Evolutionary conservation across 2,113 vertebrate species (phyloP), one percentile per base, ranked within the genome.

Genomic region (Odontophorus gujanensis): DNA sequence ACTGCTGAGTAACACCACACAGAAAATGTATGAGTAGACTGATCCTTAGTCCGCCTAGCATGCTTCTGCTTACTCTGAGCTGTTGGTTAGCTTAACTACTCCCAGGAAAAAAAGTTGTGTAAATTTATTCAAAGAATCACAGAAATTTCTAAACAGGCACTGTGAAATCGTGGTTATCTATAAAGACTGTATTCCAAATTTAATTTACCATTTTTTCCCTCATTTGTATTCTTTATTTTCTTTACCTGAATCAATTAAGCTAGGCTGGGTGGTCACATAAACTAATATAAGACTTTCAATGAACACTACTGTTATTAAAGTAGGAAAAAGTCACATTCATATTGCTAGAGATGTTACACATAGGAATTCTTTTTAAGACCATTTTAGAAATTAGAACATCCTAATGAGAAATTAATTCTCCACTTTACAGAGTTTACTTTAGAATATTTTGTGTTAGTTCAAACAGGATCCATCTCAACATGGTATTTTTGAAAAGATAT

Each of bases 231-330:
- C 53, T 87, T 83, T 74, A 77, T 21, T 85, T 81, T 71, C 24
- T 71, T 90, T 78, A 72, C 22, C 58, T 76, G 87, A 89, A 95
- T 65, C 40, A 95, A 85, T 87, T 89, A 91, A 65, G 40, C 58
- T 45, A 61, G 53, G 25, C 22, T 50, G 20, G 58, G 38, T 68
- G 15, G 22, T 87, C 87, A 26, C n/a, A 69, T 62, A 82, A 94
- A 66, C 53, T 85, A 85, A 87, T 82, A 76, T 9, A 61, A 81
- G 43, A 72, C n/a, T 80, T 73, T 34, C 36, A 26, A 69, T 75
- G 91, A 91, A 87, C 57, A 6, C 5, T 53, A 10, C 40, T 87
- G 84, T 82, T 69, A 85, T 69, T 80, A 73, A 89, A 95, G 79
- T 36, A 40, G 7, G 8, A 11, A 47, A 83, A 66, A 38, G 18